Evolutionary conservation across 1,140 invertebrate genomes (phyloP).

Genomic region (Calliopsis andreniformis): DNA sequence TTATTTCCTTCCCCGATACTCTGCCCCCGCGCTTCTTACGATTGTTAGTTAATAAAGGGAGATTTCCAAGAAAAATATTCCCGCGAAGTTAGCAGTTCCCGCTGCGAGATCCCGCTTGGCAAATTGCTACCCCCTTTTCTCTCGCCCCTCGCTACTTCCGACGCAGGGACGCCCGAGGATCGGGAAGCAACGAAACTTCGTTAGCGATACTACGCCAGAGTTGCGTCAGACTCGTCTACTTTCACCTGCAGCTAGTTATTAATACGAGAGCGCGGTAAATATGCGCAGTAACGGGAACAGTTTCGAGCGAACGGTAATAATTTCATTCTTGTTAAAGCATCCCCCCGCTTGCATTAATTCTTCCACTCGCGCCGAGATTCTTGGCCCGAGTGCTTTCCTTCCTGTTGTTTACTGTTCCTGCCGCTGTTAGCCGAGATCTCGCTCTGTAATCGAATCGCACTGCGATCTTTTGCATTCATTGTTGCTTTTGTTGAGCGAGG

Average conservation of each 20-base stretch:
- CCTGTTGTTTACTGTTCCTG: not conserved
- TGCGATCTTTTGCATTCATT: too few species aligned
- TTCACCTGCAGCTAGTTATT: conserved; percentile 30
- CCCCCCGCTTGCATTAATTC: conserved; percentile 2
- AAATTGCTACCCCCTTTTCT: conserved; percentile 21
- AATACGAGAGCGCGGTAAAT: conserved; percentile 38
- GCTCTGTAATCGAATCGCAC: too few species aligned
- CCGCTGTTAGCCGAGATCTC: too few species aligned
- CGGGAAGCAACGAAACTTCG: conserved; percentile 26
- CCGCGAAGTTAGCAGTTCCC: conserved; percentile 1
- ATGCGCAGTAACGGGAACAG: conserved; percentile 12
- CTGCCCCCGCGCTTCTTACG: too few species aligned
- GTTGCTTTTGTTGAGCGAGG: too few species aligned
- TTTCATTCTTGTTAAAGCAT: conserved; percentile 6
- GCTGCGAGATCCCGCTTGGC: conserved; percentile 1
- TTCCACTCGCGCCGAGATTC: not conserved
- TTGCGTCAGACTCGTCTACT: conserved; percentile 32
- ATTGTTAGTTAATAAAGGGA: too few species aligned
- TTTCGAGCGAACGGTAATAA: conserved; percentile 23
- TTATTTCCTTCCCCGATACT: too few species aligned
- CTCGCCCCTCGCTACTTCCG: not conserved
- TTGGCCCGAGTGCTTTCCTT: not conserved
- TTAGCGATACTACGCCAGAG: conserved; percentile 24
- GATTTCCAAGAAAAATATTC: too few species aligned
- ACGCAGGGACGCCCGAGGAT: not conserved